These are phyloP conservation scores for Strix aluco DNA, from an alignment of 2,113 vertebrate genomes.

Conservation along the genomic window DNA sequence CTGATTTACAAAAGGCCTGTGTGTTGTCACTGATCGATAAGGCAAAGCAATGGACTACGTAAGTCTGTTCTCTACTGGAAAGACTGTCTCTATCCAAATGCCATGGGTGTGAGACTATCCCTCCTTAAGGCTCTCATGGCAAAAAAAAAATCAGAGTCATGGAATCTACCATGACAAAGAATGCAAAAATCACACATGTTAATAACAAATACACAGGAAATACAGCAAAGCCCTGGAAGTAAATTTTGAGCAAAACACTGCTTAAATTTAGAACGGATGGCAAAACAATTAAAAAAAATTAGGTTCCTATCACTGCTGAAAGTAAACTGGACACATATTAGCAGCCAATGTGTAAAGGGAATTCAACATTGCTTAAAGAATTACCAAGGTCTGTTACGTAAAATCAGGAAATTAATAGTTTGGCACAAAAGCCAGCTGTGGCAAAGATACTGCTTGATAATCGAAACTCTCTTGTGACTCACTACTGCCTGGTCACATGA, in stretches of 20 bases:
- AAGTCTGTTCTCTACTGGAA: neutral
- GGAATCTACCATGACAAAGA: neutral
- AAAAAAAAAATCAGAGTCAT: neutral
- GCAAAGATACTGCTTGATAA: neutral
- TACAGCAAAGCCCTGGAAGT: neutral
- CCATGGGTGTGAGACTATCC: neutral
- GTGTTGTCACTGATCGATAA: neutral
- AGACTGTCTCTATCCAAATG: neutral
- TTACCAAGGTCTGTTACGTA: neutral
- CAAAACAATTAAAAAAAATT: neutral
- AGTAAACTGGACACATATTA: neutral
- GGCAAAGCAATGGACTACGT: neutral
- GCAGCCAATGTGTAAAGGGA: neutral
- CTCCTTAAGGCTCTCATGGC: neutral
- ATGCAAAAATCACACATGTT: neutral
- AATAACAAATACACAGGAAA: neutral
- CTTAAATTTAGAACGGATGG: neutral
- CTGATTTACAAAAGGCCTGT: neutral
- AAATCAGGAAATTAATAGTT: neutral
- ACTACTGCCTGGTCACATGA: neutral
- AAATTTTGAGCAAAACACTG: neutral
- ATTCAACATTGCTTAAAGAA: neutral
- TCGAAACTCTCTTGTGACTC: neutral
- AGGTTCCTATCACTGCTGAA: neutral
- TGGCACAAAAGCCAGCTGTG: neutral